Base-by-base conservation (phyloP, 1,140 invertebrate species). In the Papilio polyxenes region DNA sequence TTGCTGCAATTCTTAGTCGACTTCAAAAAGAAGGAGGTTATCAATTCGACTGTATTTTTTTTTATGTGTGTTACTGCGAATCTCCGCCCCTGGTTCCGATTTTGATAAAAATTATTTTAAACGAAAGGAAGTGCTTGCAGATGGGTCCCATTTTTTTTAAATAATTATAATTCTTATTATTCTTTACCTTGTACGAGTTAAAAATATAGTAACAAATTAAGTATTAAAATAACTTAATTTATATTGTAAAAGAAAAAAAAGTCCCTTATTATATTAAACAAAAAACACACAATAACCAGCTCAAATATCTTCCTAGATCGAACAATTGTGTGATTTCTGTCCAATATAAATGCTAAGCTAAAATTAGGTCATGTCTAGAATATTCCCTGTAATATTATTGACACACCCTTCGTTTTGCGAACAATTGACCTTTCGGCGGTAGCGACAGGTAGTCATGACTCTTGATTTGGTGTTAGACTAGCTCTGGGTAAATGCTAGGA, bases 401-500 rank as follows among this genome's bases (percentile, higher is more conserved):
- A 62, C 77, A 80, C 77, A 65, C 77, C 77, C 77, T 62, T 17
- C 51, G 44, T 62, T 62, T 79, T 7, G 37, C 31, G 53, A 79
- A 80, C 77, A 69, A 80, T 80, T 69, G 77, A 80, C 77, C 77
- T 80, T 80, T 80, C 53, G n/a, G 10, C 13, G n/a, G 11, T 23
- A 78, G 49, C 20, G 76, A 78, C 76, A 78, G 76, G 76, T 76
- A 76, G 76, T 76, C 20, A 76, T 80, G 59, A n/a, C 31, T 65
- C 77, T 80, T 80, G 77, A 80, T 80, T 80, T 80, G 77, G 77
- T 23, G 77, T 20, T 80, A 80, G 77, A 40, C 56, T 65, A 11
- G 37, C 44, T 62, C 53, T 78, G 31, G 56, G 77, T 56, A 79
- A 79, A 56, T 80, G 59, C 53, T 10, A 80, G 59, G 77, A 80